Evolutionary conservation across 1,140 invertebrate genomes (phyloP), one percentile per base, ranked within the genome.

Genomic region (Drosophila pruinosa): DNA sequence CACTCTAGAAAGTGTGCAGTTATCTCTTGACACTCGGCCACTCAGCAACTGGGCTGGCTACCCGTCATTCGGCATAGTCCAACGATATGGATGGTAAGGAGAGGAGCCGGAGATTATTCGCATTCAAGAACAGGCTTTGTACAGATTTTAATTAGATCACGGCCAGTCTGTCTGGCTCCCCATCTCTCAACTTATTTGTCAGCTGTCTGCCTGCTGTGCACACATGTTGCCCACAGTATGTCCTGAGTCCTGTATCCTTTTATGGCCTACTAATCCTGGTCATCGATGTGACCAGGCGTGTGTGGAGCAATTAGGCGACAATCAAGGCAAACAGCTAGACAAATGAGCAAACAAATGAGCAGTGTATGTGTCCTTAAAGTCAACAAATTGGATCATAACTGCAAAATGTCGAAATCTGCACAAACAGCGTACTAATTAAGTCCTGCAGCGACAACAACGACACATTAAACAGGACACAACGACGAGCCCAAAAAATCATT

Each of bases 381-480:
- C 39, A 48, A 8, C 56, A 88, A 88, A 86, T 86, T 88, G 82
- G 82, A 88, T 86, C 81, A 89, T 86, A 86, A 88, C 82, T 68
- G 79, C 75, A 82, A 62, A 75, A 70, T 78, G 67, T 65, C 56
- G 50, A 89, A 89, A 82, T 89, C 81, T 88, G 82, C 76, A 79
- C 81, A 86, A 86, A 86, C 81, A 86, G 77, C 64, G 73, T 62
- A 63, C 70, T 88, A 86, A 86, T 86, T 86, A 88, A 82, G 82
- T 86, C 78, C 78, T 75, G 81, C 82, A 65, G 81, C 54, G 81
- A 76, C 28, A 15, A 41, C 39, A 5, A 26, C 14, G 26, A 39
- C 36, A 39, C 53, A 56, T 56, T 24, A 53, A 36, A 34, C 43
- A 53, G 7, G 17, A 31, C 31, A 22, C 50, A 53, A 31, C 7